Conservation (phyloP, 1,140 invertebrate species). For the Hyles euphorbiae region DNA sequence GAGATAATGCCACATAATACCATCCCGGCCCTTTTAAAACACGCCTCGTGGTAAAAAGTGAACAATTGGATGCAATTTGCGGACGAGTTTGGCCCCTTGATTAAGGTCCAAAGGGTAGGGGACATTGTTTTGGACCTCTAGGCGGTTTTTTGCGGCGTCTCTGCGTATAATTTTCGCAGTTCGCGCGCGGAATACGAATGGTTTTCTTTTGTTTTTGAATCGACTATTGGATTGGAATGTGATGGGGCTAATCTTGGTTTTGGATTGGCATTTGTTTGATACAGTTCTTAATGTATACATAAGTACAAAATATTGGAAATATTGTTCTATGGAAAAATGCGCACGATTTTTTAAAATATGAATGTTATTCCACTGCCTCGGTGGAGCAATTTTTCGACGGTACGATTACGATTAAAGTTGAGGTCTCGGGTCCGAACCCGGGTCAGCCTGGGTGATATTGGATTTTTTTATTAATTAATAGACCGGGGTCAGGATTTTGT, state of each 20-base stretch:
- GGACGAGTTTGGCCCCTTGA: conserved; percentile 67
- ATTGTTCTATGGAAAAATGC: no score
- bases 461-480: no score
- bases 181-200: conserved; percentile 39
- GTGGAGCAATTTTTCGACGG: no score
- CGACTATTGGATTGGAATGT: background rate
- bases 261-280: no score
- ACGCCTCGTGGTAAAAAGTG: conserved; percentile 67
- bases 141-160: conserved; percentile 40
- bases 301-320: no score
- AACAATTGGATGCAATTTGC: conserved; percentile 75
- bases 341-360: no score
- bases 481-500: no score
- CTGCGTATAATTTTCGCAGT: conserved; percentile 33
- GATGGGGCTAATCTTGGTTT: background rate
- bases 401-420: no score
- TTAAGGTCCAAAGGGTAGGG: conserved; percentile 56
- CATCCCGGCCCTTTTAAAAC: conserved; percentile 53
- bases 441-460: no score
- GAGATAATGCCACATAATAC: conserved; percentile 46
- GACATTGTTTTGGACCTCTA: conserved; percentile 49
- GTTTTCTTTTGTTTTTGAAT: conserved; percentile 23
- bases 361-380: no score
- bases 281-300: no score
- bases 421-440: no score